Conservation (phyloP, 2,888 invertebrate genomes). For the Athalia cordata region DNA sequence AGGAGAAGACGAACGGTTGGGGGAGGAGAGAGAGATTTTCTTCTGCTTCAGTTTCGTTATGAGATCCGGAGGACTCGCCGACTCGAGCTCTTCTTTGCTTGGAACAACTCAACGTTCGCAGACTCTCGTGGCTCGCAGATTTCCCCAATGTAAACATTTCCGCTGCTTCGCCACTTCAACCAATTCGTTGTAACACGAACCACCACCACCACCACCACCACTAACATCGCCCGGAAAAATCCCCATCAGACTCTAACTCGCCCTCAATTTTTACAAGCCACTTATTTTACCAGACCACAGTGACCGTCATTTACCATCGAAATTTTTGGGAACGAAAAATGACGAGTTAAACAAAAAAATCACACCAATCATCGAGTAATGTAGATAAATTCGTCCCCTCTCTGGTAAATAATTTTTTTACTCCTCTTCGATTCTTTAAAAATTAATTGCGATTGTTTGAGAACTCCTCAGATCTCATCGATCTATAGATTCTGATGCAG, state of each 20-base stretch:
- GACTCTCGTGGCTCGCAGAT: slow-evolving; percentile 54
- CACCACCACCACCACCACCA: background rate
- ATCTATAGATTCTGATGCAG: too few species aligned
- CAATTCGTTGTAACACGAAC: slow-evolving; percentile 53
- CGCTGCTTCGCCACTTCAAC: slow-evolving; percentile 50
- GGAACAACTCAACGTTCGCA: too few species aligned
- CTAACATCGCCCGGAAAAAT: slow-evolving; percentile 12
- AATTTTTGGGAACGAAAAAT: slow-evolving; percentile 3
- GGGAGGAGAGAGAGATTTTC: slow-evolving; percentile 47
- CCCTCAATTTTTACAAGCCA: slow-evolving; percentile 31
- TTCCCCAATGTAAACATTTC: slow-evolving; percentile 71
- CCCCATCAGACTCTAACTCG: background rate
- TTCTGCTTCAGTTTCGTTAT: slow-evolving; percentile 56
- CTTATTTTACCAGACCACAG: slow-evolving; percentile 36
- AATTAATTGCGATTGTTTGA: too few species aligned
- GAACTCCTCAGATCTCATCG: too few species aligned
- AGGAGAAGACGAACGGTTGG: too few species aligned
- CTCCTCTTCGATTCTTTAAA: too few species aligned
- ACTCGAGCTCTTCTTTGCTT: background rate
- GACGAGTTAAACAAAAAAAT: background rate
- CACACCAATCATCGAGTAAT: too few species aligned
- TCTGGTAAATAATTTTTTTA: too few species aligned
- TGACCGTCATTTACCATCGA: slow-evolving; percentile 46
- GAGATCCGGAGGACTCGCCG: slow-evolving; percentile 56
- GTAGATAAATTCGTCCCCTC: too few species aligned